Conservation (phyloP, 2,113 vertebrate species). For the Gopherus flavomarginatus region DNA sequence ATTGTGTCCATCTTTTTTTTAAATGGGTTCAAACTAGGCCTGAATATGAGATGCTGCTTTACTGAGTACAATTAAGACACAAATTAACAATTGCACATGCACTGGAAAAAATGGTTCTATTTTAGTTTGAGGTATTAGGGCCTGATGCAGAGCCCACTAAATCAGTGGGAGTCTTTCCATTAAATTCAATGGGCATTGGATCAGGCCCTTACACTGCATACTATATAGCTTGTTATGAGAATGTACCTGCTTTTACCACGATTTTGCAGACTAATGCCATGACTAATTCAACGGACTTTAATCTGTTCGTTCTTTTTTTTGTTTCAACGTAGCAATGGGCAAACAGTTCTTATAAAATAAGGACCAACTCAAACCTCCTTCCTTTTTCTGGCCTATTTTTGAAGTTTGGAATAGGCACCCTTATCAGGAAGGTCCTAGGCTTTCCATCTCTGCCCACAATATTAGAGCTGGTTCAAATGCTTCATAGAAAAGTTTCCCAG, state of each 20-base stretch:
- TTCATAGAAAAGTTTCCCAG: neutral
- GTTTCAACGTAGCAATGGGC: neutral
- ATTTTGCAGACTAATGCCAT: neutral
- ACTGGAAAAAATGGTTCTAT: neutral
- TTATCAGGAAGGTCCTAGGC: neutral
- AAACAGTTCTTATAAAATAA: neutral
- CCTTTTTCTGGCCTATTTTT: neutral
- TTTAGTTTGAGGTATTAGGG: neutral
- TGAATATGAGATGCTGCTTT: neutral
- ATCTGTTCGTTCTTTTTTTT: neutral
- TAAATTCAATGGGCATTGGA: neutral
- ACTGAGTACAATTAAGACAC: neutral
- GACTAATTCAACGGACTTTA: neutral
- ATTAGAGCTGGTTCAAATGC: neutral
- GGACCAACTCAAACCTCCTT: neutral
- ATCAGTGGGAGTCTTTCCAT: neutral
- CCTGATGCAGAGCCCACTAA: neutral
- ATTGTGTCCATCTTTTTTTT: neutral
- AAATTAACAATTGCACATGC: fast-evolving
- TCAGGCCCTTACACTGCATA: neutral
- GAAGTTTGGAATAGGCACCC: neutral
- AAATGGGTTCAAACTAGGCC: neutral
- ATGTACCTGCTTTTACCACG: neutral
- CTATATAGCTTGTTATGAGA: neutral
- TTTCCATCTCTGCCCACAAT: neutral